Percentiles rank a stretch among this genome's conserved stretches.
Evolutionary conservation across 2,797 vertebrate species (phyloP).

Genomic region (Catharus ustulatus): DNA sequence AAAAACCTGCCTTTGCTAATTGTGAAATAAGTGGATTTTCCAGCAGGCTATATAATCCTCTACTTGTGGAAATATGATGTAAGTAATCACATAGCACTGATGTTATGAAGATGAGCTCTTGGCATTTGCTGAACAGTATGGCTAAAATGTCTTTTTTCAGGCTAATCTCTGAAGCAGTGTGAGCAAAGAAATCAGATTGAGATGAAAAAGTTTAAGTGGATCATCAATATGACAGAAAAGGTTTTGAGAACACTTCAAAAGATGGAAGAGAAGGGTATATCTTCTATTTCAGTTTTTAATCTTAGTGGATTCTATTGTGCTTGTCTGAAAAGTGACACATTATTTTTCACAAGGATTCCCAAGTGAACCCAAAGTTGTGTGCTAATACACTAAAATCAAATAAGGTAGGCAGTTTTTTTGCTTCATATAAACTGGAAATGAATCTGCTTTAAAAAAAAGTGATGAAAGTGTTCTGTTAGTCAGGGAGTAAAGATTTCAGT

Average conservation of each 20-base stretch:
- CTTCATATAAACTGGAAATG: background rate
- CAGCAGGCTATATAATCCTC: background rate
- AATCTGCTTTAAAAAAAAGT: background rate
- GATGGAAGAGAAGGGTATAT: background rate
- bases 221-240: constrained; percentile 20
- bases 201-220: constrained; percentile 46
- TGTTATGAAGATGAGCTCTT: constrained; percentile 25
- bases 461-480: background rate
- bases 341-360: constrained; percentile 14
- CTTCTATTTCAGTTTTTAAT: constrained; percentile 29
- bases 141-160: background rate
- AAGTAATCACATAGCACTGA: background rate
- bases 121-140: constrained; percentile 22
- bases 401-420: background rate
- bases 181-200: constrained; percentile 47
- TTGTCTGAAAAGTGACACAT: background rate
- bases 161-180: constrained; percentile 5
- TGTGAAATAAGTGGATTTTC: background rate
- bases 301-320: background rate
- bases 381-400: background rate
- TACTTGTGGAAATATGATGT: background rate
- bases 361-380: background rate
- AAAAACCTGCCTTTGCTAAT: constrained; percentile 1
- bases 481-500: background rate
- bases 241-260: constrained; percentile 49